These are phyloP conservation scores for Athripsodes cinereus DNA, from an alignment of 2,888 invertebrate genomes.

Conservation along the genomic window DNA sequence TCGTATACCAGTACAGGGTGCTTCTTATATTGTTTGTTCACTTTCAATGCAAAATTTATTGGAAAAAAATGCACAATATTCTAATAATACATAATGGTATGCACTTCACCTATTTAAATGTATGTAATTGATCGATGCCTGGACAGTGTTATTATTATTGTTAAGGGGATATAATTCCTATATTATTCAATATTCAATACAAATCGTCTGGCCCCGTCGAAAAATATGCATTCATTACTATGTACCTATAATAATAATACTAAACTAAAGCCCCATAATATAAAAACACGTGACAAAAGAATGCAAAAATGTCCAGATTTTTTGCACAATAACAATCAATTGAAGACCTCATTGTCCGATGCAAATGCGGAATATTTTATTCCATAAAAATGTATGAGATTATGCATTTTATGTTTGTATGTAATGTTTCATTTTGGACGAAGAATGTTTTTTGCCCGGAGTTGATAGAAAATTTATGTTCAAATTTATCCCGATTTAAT, in stretches of 20 bases:
- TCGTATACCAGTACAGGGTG: too few species aligned
- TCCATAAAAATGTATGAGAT: background rate
- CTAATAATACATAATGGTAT: background rate
- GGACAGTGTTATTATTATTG: slow-evolving; percentile 11
- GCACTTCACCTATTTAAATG: slow-evolving; percentile 12
- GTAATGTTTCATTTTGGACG: too few species aligned
- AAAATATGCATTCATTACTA: slow-evolving; percentile 20
- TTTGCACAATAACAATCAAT: slow-evolving; percentile 19
- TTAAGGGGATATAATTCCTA: slow-evolving; percentile 10
- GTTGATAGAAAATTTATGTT: too few species aligned
- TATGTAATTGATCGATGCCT: slow-evolving; percentile 25
- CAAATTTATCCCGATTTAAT: too few species aligned
- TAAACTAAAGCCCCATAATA: background rate
- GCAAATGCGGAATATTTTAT: slow-evolving; percentile 1
- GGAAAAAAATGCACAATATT: background rate
- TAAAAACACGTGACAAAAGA: slow-evolving; percentile 16
- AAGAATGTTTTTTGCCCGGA: too few species aligned
- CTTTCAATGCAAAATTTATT: background rate
- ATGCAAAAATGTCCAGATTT: slow-evolving; percentile 22
- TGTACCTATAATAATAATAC: too few species aligned
- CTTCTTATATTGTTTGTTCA: background rate
- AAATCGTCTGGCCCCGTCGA: background rate
- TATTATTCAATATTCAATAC: background rate
- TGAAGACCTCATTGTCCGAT: slow-evolving; percentile 14
- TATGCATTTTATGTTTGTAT: background rate